Conservation (phyloP, 2,113 vertebrate species). For the Ptilorrhoa leucosticta region DNA sequence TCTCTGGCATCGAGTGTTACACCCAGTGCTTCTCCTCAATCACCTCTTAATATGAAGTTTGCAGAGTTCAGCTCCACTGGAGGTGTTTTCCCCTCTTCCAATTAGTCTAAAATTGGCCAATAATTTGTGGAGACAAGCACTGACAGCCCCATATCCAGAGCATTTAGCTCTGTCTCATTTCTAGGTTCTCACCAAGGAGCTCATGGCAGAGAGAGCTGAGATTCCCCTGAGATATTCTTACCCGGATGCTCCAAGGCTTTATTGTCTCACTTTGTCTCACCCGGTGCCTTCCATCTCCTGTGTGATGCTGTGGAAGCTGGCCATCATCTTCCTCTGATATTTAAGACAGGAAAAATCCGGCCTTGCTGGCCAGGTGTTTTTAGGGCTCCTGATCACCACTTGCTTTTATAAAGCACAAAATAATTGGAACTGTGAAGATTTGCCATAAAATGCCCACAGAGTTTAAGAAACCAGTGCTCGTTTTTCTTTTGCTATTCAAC, state of each 20-base stretch:
- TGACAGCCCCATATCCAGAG: background rate
- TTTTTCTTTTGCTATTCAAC: background rate
- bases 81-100: background rate
- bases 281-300: background rate
- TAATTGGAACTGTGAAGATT: background rate
- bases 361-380: background rate
- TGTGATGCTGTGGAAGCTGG: background rate
- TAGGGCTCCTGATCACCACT: background rate
- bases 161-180: background rate
- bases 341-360: background rate
- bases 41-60: background rate
- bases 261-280: background rate
- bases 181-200: background rate
- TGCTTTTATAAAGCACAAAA: background rate
- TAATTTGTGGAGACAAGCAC: background rate
- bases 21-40: background rate
- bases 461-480: background rate
- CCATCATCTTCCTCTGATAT: background rate
- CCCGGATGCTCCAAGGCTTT: background rate
- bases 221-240: background rate
- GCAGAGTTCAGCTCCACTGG: background rate
- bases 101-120: background rate
- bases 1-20: background rate
- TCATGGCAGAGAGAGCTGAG: background rate
- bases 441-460: background rate